Conservation (phyloP, 2,113 vertebrate species). For the Thunnus maccoyii region DNA sequence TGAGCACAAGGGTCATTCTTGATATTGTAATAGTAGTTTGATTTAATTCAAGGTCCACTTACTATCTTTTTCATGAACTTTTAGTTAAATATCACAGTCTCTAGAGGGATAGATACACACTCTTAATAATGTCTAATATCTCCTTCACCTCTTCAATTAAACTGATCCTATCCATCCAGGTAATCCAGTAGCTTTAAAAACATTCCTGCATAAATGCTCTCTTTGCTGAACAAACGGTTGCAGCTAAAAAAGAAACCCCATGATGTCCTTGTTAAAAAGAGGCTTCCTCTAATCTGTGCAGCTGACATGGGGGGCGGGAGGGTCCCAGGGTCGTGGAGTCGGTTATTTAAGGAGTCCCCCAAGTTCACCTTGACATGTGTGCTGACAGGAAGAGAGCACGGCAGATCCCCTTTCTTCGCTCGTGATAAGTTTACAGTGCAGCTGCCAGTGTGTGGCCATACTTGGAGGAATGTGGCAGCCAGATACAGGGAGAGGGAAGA, state of each 20-base stretch:
- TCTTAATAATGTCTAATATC: too few relatives aligned
- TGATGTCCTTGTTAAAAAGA: slow-evolving; percentile 73
- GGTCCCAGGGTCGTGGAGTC: slow-evolving; percentile 62
- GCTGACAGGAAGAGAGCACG: slow-evolving; percentile 84
- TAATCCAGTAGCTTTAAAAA: slow-evolving; percentile 16
- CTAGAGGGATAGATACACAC: too few relatives aligned
- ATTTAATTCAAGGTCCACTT: too few relatives aligned
- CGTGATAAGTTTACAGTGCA: slow-evolving; percentile 81
- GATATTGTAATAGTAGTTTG: too few relatives aligned
- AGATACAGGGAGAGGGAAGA: neutral
- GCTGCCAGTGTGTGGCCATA: slow-evolving; percentile 79
- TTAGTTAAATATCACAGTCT: too few relatives aligned
- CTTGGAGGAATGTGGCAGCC: slow-evolving; percentile 59
- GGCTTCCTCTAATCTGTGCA: slow-evolving; percentile 74
- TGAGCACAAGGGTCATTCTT: too few relatives aligned
- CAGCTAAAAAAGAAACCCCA: slow-evolving; percentile 48
- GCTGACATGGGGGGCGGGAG: slow-evolving; percentile 45
- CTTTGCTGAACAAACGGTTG: slow-evolving; percentile 10
- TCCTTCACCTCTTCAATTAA: too few relatives aligned
- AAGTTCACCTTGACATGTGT: slow-evolving; percentile 86
- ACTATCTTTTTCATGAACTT: too few relatives aligned
- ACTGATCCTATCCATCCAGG: slow-evolving; percentile 34
- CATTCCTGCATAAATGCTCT: neutral
- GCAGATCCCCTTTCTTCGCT: slow-evolving; percentile 82
- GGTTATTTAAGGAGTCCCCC: slow-evolving; percentile 84